phyloP scores from a whole-genome alignment of 2,113 vertebrate genomes.

The Philantomba maxwellii region DNA sequence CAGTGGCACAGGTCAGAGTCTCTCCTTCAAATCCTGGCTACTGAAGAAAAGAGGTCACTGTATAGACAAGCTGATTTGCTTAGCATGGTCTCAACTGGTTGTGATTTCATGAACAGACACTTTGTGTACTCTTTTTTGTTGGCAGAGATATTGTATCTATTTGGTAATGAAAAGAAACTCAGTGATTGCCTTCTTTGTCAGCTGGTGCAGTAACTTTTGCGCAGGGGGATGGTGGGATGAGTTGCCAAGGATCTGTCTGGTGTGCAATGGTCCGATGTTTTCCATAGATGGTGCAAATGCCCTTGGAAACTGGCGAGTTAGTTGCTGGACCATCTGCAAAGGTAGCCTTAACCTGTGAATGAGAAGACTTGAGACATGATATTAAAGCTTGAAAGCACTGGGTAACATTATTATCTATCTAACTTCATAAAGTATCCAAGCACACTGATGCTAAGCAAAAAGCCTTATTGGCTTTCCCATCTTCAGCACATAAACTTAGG shows the following conservation, averaged over 20 bases:
- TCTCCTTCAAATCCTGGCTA: slow-evolving; percentile 41
- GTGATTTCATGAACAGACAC: not conserved
- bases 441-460: not conserved
- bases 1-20: slow-evolving; percentile 12
- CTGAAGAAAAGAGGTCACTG: not conserved
- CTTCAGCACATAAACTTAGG: not conserved
- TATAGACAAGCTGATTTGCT: not conserved
- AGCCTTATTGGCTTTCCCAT: not conserved
- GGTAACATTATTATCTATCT: not conserved
- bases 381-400: slow-evolving; percentile 36
- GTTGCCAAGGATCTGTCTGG: not conserved
- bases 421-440: not conserved
- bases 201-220: not conserved
- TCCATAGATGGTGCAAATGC: not conserved
- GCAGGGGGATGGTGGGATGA: not conserved
- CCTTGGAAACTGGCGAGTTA: slow-evolving; percentile 16
- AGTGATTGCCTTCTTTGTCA: not conserved
- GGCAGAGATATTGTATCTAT: not conserved
- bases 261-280: not conserved
- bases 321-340: slow-evolving; percentile 38
- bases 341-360: slow-evolving; percentile 42
- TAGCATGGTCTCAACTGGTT: not conserved
- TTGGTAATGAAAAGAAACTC: not conserved
- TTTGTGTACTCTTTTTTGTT: not conserved
- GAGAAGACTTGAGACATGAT: slow-evolving; percentile 46